A percentile compares a stretch with the other conserved stretches of the same genome.
Conservation (phyloP, 2,888 invertebrate species). For the Dascillus cervinus region DNA sequence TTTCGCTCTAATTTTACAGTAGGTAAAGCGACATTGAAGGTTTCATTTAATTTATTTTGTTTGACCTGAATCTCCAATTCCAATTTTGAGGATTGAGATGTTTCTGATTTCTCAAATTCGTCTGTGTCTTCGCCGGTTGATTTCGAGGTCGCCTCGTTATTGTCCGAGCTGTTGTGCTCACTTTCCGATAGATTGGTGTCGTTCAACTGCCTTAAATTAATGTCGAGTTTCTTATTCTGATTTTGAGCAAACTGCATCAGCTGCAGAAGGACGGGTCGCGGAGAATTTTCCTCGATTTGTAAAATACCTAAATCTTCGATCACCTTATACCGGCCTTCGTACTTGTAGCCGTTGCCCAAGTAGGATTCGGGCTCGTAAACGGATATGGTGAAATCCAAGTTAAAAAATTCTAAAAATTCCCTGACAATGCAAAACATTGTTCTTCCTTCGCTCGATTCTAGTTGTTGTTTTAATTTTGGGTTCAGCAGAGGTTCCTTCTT, state of each 20-base stretch:
- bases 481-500: slow-evolving; percentile 47
- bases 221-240: slow-evolving; percentile 5
- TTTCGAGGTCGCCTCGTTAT: neutral
- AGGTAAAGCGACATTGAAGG: slow-evolving; percentile 23
- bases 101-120: too few relatives aligned
- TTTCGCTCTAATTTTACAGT: slow-evolving; percentile 9
- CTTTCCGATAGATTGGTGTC: slow-evolving; percentile 2
- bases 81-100: neutral
- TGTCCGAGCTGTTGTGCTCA: neutral
- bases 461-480: slow-evolving; percentile 50
- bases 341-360: slow-evolving; percentile 55
- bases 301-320: slow-evolving; percentile 32
- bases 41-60: slow-evolving; percentile 15
- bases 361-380: slow-evolving; percentile 78
- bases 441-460: slow-evolving; percentile 52
- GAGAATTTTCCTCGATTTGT: slow-evolving; percentile 22
- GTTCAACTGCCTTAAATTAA: slow-evolving; percentile 9
- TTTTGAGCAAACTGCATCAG: slow-evolving; percentile 32
- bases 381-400: slow-evolving; percentile 69
- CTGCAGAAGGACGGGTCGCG: slow-evolving; percentile 34
- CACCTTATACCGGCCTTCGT: slow-evolving; percentile 46
- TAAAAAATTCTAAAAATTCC: slow-evolving; percentile 76
- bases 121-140: neutral
- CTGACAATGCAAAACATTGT: slow-evolving; percentile 59
- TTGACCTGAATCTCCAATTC: neutral